Base-by-base conservation (phyloP, 2,888 invertebrate species). In the Plusia festucae region DNA sequence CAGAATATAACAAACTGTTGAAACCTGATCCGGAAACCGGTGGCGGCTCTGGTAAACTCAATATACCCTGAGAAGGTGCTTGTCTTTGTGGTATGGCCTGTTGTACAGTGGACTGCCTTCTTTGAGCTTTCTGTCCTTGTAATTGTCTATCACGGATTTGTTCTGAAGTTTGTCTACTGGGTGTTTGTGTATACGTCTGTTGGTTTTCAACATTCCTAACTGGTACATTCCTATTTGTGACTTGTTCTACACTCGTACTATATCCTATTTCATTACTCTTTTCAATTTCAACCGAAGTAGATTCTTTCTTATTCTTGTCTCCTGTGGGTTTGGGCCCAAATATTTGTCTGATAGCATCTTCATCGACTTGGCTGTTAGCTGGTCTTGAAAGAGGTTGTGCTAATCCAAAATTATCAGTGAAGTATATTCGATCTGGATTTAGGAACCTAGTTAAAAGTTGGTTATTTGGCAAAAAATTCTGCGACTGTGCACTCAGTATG, bases 391-490 rank as follows among this genome's bases (percentile, higher is more conserved):
- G 46, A 22, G 53, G 61, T 4, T 32, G 9, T 8, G 8, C 24
- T 5, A 56, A 51, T 30, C 60, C 62, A n/a, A 49, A 32, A 8
- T 71, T 75, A 8, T 83, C 82, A 11, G 58, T 51, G 30, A 78
- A 83, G 55, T 76, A 83, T 69, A 86, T 67, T 24, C 57, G 57
- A 52, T 64, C 78, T 55, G 73, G 64, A 32, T 82, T 75, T 9
- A 64, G 5, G 11, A 53, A 32, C 6, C 32, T 51, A 22, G 22
- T 27, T 16, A 55, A 53, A 18, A 40, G 40, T 58, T 8, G 46
- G 18, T 52, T 58, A 60, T 40, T 40, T 30, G 13, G 13, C 2
- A 20, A 18, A 18, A 49, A 20, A 18, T 30, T 54, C 13, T 83
- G 79, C 34, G 78, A 59, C 27, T 69, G 65, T 11, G 74, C 78